Base-by-base conservation (phyloP, 2,888 invertebrate genomes). In the Netelia melanura region DNA sequence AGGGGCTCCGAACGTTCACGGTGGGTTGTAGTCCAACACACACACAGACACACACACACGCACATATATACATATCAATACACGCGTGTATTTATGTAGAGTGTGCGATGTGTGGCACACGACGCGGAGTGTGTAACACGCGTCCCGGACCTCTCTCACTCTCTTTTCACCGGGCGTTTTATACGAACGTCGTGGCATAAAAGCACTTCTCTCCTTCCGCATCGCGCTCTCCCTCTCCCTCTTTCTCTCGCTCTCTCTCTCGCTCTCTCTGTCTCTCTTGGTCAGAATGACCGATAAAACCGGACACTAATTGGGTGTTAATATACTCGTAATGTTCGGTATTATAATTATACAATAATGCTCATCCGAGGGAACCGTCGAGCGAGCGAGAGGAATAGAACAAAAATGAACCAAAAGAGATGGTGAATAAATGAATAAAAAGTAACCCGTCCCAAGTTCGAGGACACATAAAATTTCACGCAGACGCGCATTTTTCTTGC, bases 281-380 rank as follows among this genome's bases (percentile, higher is more conserved):
- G 68, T 67, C 82, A 77, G 77, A 80, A 86, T 80, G 70, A 81
- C 77, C 86, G 81, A 89, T 90, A 89, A 90, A 90, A 89, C 88
- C 83, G 86, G 90, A 90, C 90, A 89, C 88, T 91, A 90, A 91
- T 90, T 89, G 89, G 87, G 89, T 90, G 91, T 87, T 87, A 89
- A 90, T 89, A 87, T 88, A 83, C 87, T 87, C 89, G 89, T 90
- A 90, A 90, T 87, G 85, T 88, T 84, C 54, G 85, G 81, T 86
- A 87, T 87, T 86, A 87, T 85, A 86, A 88, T 88, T 86, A 85
- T 85, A 85, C 79, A 83, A 80, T 85, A 80, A 85, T 67, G 64
- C 79, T 70, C 61, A 70, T 58, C 56, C 58, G 62, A 83, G 72
- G 70, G 65, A 77, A 38, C 77, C 54, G 56, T 25, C n/a, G 58